phyloP scores from a whole-genome alignment of 2,888 invertebrate species.

The Hypselothyrea guttata region DNA sequence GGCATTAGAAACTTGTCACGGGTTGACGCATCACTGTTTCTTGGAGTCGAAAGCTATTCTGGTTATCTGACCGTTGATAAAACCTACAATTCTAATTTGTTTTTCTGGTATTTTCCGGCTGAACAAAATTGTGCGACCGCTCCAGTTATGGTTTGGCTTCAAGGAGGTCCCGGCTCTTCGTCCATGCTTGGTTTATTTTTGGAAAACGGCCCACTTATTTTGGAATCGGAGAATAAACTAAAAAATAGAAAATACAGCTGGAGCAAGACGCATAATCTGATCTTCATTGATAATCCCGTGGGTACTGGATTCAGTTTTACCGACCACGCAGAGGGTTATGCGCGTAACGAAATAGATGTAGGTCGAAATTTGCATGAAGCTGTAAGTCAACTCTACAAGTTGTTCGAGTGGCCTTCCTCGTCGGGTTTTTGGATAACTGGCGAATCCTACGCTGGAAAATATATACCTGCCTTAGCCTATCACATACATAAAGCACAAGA shows the following conservation, averaged over 20 bases:
- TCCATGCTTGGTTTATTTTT: slow-evolving; percentile 91
- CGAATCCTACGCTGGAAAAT: slow-evolving; percentile 93
- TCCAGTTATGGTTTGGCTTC: slow-evolving; percentile 91
- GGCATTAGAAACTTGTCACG: slow-evolving; percentile 81
- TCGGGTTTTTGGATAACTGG: slow-evolving; percentile 94
- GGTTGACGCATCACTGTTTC: slow-evolving; percentile 75
- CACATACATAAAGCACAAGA: slow-evolving; percentile 84
- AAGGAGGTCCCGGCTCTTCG: slow-evolving; percentile 92
- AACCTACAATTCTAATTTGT: slow-evolving; percentile 89
- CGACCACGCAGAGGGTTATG: slow-evolving; percentile 88
- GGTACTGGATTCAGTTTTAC: slow-evolving; percentile 97
- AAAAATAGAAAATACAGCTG: slow-evolving; percentile 88
- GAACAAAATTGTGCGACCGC: slow-evolving; percentile 83
- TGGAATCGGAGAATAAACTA: slow-evolving; percentile 80
- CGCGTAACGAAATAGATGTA: slow-evolving; percentile 89
- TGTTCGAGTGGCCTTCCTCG: slow-evolving; percentile 89
- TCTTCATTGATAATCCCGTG: slow-evolving; percentile 96
- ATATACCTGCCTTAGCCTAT: slow-evolving; percentile 88
- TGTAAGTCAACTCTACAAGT: slow-evolving; percentile 90
- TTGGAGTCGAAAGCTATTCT: slow-evolving; percentile 83
- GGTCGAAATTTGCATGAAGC: slow-evolving; percentile 90
- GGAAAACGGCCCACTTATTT: slow-evolving; percentile 90
- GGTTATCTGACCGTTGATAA: slow-evolving; percentile 92
- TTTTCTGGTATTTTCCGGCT: slow-evolving; percentile 96
- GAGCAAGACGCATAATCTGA: slow-evolving; percentile 88